Evolutionary conservation across 2,797 vertebrate genomes (phyloP).

Genomic region (Hoplostethus mediterraneus): DNA sequence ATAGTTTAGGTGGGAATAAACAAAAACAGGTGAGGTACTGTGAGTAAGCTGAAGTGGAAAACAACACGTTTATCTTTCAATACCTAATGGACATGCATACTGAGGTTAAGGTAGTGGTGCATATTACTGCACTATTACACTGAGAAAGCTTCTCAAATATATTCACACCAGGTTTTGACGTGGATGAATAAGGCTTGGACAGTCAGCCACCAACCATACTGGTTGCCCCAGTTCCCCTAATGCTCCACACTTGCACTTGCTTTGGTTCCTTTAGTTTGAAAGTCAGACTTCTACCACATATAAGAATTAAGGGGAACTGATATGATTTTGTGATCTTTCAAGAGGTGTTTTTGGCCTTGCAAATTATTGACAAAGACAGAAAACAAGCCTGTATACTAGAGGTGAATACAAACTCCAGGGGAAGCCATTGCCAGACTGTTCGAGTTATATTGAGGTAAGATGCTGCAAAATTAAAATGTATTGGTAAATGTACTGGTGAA

Average conservation of each 20-base stretch:
- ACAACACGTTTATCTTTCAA: neutral
- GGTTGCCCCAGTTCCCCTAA: slow-evolving; percentile 15
- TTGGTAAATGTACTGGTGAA: slow-evolving; percentile 8
- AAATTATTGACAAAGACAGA: slow-evolving; percentile 45
- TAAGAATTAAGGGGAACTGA: slow-evolving; percentile 6
- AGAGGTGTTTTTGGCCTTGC: slow-evolving; percentile 46
- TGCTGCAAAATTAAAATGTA: slow-evolving; percentile 10
- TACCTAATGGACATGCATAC: neutral
- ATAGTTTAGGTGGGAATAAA: slow-evolving; percentile 19
- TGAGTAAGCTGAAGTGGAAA: slow-evolving; percentile 6
- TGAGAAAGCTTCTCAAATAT: slow-evolving; percentile 10
- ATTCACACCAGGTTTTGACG: slow-evolving; percentile 17
- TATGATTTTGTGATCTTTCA: slow-evolving; percentile 33
- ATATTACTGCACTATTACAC: slow-evolving; percentile 21
- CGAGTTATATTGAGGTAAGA: slow-evolving; percentile 18
- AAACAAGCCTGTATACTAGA: slow-evolving; percentile 16
- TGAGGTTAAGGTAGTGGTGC: slow-evolving; percentile 6
- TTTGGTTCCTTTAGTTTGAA: slow-evolving; percentile 22
- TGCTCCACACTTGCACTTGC: slow-evolving; percentile 16
- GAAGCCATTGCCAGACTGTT: slow-evolving; percentile 11
- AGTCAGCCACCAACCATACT: slow-evolving; percentile 11
- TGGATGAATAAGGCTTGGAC: slow-evolving; percentile 9
- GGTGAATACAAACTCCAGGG: slow-evolving; percentile 31
- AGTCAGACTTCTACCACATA: slow-evolving; percentile 22
- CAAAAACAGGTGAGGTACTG: slow-evolving; percentile 10